Percentiles rank a stretch among this genome's conserved stretches.
Evolutionary conservation across 1,140 invertebrate species (phyloP).

Genomic region (Drosophila truncata): DNA sequence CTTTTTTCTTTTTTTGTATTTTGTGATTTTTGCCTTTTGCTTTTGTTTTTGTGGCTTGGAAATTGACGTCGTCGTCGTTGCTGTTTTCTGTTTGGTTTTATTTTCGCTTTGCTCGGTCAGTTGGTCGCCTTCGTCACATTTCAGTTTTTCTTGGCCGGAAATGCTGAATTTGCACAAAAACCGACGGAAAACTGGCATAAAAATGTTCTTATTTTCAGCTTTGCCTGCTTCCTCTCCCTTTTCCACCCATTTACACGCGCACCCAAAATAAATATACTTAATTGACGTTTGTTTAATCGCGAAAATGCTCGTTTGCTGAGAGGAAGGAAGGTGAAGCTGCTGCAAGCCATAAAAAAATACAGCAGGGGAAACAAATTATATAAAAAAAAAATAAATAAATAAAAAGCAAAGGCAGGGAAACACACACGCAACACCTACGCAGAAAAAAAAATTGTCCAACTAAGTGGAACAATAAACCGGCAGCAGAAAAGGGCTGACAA

Average conservation of each 20-base stretch:
- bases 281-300: slow-evolving; percentile 79
- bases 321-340: neutral
- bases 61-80: slow-evolving; percentile 60
- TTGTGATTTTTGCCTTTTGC: slow-evolving; percentile 19
- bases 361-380: neutral
- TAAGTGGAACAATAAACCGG: slow-evolving; percentile 61
- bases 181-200: slow-evolving; percentile 68
- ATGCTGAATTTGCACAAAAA: slow-evolving; percentile 82
- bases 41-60: slow-evolving; percentile 64
- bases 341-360: slow-evolving; percentile 33
- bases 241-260: slow-evolving; percentile 64
- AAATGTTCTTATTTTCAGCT: slow-evolving; percentile 52
- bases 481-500: slow-evolving; percentile 62
- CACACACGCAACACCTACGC: slow-evolving; percentile 52
- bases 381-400: slow-evolving; percentile 16
- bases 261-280: slow-evolving; percentile 80
- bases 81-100: slow-evolving; percentile 27
- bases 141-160: slow-evolving; percentile 81
- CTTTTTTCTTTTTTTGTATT: slow-evolving; percentile 3
- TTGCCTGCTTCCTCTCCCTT: slow-evolving; percentile 2
- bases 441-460: slow-evolving; percentile 12
- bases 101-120: slow-evolving; percentile 54
- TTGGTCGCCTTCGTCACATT: slow-evolving; percentile 78
- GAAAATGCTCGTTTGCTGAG: slow-evolving; percentile 7
- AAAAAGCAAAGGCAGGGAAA: slow-evolving; percentile 10